Evolutionary conservation across 2,888 invertebrate genomes (phyloP).

Genomic region (Scaptomyza cyrtandrae): DNA sequence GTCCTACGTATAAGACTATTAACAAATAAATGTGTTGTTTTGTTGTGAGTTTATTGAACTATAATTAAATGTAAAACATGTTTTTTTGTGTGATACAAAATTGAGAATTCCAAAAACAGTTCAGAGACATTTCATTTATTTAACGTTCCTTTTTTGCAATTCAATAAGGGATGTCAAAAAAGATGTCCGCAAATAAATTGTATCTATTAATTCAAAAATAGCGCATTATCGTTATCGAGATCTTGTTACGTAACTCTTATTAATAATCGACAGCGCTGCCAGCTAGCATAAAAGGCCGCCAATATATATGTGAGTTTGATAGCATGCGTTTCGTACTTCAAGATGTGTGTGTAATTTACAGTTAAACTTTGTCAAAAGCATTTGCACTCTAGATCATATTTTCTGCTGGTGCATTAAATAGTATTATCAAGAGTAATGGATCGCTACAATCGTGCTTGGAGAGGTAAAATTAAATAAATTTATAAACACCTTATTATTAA

Average conservation of each 20-base stretch:
- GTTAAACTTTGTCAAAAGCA: background rate
- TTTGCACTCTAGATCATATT: background rate
- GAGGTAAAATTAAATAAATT: slow-evolving; percentile 45
- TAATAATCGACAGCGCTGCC: slow-evolving; percentile 16
- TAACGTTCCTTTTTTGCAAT: background rate
- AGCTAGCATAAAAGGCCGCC: slow-evolving; percentile 5
- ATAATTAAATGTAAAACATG: slow-evolving; percentile 10
- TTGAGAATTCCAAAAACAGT: background rate
- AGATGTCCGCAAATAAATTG: background rate
- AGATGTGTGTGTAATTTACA: slow-evolving; percentile 13
- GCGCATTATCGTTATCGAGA: slow-evolving; percentile 1
- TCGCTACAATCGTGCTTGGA: slow-evolving; percentile 64
- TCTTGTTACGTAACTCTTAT: background rate
- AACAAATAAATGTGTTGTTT: slow-evolving; percentile 36
- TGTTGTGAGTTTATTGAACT: slow-evolving; percentile 57
- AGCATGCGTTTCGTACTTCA: background rate
- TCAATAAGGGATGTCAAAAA: background rate
- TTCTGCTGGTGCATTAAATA: background rate
- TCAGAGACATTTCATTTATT: background rate
- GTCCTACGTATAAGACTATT: background rate
- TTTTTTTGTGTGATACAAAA: background rate
- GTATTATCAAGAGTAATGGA: slow-evolving; percentile 43
- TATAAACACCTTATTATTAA: background rate
- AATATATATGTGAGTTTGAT: background rate
- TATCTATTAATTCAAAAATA: background rate